Conservation (phyloP, 2,797 vertebrate genomes). For the Catostomus latipinnis region DNA sequence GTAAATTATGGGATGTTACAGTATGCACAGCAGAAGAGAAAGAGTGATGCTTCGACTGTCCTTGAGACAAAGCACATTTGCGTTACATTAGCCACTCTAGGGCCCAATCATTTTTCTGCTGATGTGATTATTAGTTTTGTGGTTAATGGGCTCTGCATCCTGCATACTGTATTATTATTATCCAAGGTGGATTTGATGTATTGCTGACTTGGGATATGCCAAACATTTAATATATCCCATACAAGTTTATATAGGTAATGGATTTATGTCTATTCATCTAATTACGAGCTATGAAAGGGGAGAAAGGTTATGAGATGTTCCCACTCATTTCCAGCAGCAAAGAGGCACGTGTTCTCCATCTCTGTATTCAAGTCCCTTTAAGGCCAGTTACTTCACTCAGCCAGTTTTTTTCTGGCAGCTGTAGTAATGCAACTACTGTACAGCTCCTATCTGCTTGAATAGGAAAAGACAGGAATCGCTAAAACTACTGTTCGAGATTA, state of each 20-base stretch:
- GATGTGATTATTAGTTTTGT: slow-evolving; percentile 57
- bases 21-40: slow-evolving; percentile 38
- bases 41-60: slow-evolving; percentile 39
- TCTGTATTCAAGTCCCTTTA: not conserved
- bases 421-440: too few species aligned
- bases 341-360: not conserved
- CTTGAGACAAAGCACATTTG: slow-evolving; percentile 38
- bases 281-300: slow-evolving; percentile 48
- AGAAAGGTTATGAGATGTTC: slow-evolving; percentile 23
- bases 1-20: slow-evolving; percentile 20
- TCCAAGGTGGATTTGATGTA: slow-evolving; percentile 60
- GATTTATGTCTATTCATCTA: slow-evolving; percentile 54
- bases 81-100: slow-evolving; percentile 19
- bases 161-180: slow-evolving; percentile 32
- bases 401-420: too few species aligned
- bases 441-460: too few species aligned
- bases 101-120: slow-evolving; percentile 46
- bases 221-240: slow-evolving; percentile 56
- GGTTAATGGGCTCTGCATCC: slow-evolving; percentile 51
- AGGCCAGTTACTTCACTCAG: too few species aligned
- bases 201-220: slow-evolving; percentile 47
- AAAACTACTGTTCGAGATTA: too few species aligned
- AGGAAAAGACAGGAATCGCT: too few species aligned
- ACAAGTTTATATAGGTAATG: slow-evolving; percentile 57
- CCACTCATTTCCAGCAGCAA: slow-evolving; percentile 10